These are phyloP conservation scores for Andrena minutula DNA, from an alignment of 2,888 invertebrate genomes.

Conservation along the genomic window DNA sequence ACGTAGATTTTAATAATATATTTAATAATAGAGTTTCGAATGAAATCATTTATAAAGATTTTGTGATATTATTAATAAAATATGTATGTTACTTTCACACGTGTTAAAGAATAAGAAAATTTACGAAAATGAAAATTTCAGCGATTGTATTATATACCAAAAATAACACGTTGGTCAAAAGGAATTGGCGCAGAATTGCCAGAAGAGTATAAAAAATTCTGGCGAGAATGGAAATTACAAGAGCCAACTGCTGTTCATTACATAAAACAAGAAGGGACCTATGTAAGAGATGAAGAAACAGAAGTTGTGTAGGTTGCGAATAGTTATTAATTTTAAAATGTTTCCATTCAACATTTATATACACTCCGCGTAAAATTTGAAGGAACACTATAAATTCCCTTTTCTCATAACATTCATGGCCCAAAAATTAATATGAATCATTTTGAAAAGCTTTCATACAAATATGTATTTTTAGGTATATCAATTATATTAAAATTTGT, in stretches of 20 bases:
- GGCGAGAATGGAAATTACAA: constrained; percentile 92
- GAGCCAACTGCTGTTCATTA: constrained; percentile 89
- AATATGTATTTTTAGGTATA: not conserved
- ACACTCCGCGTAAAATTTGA: too few relatives aligned
- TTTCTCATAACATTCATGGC: too few relatives aligned
- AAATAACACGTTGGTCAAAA: constrained; percentile 69
- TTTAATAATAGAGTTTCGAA: not conserved
- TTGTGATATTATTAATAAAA: not conserved
- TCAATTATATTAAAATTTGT: too few relatives aligned
- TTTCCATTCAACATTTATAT: too few relatives aligned
- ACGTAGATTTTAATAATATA: not conserved
- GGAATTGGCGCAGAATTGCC: constrained; percentile 91
- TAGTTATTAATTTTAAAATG: not conserved
- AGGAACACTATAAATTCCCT: too few relatives aligned
- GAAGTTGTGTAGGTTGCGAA: constrained; percentile 88
- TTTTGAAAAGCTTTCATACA: not conserved
- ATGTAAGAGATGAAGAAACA: constrained; percentile 90
- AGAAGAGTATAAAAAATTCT: constrained; percentile 94
- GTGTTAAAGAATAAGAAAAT: not conserved
- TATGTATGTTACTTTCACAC: not conserved
- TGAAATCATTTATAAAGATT: not conserved
- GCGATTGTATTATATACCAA: constrained; percentile 59
- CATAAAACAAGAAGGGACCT: constrained; percentile 90
- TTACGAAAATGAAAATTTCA: constrained; percentile 43
- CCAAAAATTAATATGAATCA: not conserved